A percentile compares a stretch with the other conserved stretches of the same genome.
Evolutionary conservation across 2,797 vertebrate genomes (phyloP).

Genomic region (Chanos chanos): DNA sequence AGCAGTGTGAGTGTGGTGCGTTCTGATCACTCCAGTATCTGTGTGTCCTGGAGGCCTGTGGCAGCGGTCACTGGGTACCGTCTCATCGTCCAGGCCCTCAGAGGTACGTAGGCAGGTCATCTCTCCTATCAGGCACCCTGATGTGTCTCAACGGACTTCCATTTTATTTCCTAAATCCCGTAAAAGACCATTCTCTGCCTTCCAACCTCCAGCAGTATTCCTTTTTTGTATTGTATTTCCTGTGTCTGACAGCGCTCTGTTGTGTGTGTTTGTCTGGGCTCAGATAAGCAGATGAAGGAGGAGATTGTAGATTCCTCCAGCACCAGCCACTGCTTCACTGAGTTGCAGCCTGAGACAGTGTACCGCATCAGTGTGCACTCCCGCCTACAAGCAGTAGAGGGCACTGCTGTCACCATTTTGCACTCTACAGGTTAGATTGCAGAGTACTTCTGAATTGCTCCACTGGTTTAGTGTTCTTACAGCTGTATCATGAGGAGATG

Average conservation of each 20-base stretch:
- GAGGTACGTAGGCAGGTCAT: constrained; percentile 64
- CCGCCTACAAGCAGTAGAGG: constrained; percentile 66
- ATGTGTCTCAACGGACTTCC: not conserved
- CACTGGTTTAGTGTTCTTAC: not conserved
- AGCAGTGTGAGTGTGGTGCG: constrained; percentile 73
- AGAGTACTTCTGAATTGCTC: not conserved
- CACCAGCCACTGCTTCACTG: constrained; percentile 72
- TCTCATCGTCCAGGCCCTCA: constrained; percentile 69
- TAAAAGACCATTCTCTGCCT: no score
- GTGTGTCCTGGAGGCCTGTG: constrained; percentile 73
- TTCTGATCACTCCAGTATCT: constrained; percentile 73
- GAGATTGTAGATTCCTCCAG: constrained; percentile 57
- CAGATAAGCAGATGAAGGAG: constrained; percentile 67
- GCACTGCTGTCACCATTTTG: constrained; percentile 74
- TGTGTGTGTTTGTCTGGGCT: constrained; percentile 15
- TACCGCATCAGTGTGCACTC: constrained; percentile 76
- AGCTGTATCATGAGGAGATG: no score
- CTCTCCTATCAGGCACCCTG: not conserved
- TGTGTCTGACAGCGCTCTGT: no score
- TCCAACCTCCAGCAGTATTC: no score
- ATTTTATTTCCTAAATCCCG: no score
- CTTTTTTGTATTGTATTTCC: no score
- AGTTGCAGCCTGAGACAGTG: constrained; percentile 66
- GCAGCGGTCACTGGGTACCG: constrained; percentile 67
- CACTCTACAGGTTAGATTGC: constrained; percentile 71